These are phyloP conservation scores for western clawed frog (Xenopus tropicalis) DNA, from an alignment of 2,113 vertebrate species.

Conservation along the genomic window UCB_Xtro_10.0 CM004444.2:25889501-25890000, in stretches of 20 bases:
- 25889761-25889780: constrained; percentile 53
- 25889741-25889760: constrained; percentile 49
- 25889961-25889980: constrained; percentile 48
- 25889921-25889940: constrained; percentile 46
- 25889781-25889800: constrained; percentile 68
- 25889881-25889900: constrained; percentile 58
- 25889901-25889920: constrained; percentile 14
- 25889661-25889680: constrained; percentile 58
- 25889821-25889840: constrained; percentile 61
- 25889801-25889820: constrained; percentile 58
- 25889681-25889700: constrained; percentile 62
- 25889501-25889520: too few relatives aligned
- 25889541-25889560: neutral
- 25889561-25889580: constrained; percentile 6
- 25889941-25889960: constrained; percentile 50
- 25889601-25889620: constrained; percentile 38
- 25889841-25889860: constrained; percentile 57
- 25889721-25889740: constrained; percentile 52
- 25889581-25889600: constrained; percentile 40
- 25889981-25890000: constrained; percentile 40
- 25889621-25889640: constrained; percentile 50
- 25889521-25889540: too few relatives aligned
- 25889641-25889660: constrained; percentile 55
- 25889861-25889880: constrained; percentile 54
- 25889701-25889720: constrained; percentile 60